A percentile compares a stretch with the other conserved stretches of the same genome.
These are phyloP conservation scores for Riptortus pedestris DNA, from an alignment of 1,140 invertebrate species.

Conservation along the genomic window DNA sequence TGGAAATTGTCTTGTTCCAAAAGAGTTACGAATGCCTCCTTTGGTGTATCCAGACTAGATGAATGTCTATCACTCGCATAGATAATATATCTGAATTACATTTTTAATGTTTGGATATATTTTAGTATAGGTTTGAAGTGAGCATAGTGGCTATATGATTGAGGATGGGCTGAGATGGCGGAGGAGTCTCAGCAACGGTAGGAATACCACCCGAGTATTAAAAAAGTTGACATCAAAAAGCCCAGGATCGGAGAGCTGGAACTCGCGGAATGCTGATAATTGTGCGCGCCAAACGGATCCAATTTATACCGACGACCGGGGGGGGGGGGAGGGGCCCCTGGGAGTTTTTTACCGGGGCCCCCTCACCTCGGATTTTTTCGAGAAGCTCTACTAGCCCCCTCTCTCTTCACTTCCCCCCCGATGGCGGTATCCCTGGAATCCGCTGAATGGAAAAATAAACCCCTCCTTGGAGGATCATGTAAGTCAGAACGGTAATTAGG, in stretches of 20 bases:
- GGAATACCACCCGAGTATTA: not conserved
- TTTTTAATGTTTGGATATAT: no score
- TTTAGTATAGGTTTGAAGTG: no score
- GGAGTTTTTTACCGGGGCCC: not conserved
- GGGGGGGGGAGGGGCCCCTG: not conserved
- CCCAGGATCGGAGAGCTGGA: not conserved
- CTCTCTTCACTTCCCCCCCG: no score
- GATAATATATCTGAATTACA: no score
- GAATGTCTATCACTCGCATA: no score
- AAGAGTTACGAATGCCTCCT: no score
- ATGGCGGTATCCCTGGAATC: not conserved
- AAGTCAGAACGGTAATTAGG: not conserved
- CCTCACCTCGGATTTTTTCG: conserved; percentile 11
- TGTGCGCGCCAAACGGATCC: conserved; percentile 7
- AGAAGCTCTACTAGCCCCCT: not conserved
- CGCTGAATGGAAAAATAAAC: conserved; percentile 6
- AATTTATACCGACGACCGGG: conserved; percentile 4
- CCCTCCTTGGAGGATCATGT: not conserved
- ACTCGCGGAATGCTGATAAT: conserved; percentile 14
- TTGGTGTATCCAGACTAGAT: no score
- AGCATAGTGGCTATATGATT: no score
- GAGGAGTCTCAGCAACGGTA: not conserved
- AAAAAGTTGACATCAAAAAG: conserved; percentile 17
- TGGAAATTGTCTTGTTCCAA: no score
- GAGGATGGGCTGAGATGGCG: no score